Conservation (phyloP, 2,797 vertebrate genomes). For the Lithobates sylvaticus region DNA sequence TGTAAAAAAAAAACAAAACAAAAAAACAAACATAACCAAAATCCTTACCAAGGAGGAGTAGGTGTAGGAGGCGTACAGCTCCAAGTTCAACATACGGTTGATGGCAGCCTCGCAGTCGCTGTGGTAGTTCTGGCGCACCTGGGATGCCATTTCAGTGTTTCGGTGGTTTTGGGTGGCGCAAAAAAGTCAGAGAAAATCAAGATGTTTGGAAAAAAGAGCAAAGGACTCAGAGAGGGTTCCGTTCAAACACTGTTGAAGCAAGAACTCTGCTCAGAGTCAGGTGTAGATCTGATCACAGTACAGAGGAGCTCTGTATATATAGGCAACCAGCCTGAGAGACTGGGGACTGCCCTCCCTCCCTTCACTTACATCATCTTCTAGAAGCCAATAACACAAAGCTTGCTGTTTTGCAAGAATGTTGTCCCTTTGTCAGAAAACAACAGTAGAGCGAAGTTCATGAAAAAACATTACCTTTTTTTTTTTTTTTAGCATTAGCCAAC, state of each 20-base stretch:
- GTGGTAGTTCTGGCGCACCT: slow-evolving; percentile 86
- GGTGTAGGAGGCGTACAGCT: slow-evolving; percentile 80
- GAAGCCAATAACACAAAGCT: not conserved
- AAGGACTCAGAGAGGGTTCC: slow-evolving; percentile 68
- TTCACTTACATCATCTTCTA: not conserved
- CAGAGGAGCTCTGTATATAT: not conserved
- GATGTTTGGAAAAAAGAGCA: not conserved
- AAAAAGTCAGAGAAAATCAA: slow-evolving; percentile 1
- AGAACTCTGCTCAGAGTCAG: slow-evolving; percentile 66
- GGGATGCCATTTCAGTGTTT: slow-evolving; percentile 79
- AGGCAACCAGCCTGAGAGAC: not conserved
- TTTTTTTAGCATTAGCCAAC: no score
- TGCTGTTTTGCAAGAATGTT: not conserved
- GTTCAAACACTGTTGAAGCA: slow-evolving; percentile 81
- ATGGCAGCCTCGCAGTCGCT: slow-evolving; percentile 83
- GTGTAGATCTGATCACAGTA: slow-evolving; percentile 8
- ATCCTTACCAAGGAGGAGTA: slow-evolving; percentile 84
- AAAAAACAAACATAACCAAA: no score
- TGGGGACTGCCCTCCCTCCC: not conserved
- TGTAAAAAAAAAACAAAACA: no score
- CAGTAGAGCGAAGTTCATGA: not conserved
- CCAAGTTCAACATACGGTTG: slow-evolving; percentile 87
- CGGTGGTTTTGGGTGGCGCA: slow-evolving; percentile 38
- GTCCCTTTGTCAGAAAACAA: not conserved
- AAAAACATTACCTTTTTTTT: no score